Conservation (phyloP, 2,888 invertebrate genomes). For the Ischnura elegans region DNA sequence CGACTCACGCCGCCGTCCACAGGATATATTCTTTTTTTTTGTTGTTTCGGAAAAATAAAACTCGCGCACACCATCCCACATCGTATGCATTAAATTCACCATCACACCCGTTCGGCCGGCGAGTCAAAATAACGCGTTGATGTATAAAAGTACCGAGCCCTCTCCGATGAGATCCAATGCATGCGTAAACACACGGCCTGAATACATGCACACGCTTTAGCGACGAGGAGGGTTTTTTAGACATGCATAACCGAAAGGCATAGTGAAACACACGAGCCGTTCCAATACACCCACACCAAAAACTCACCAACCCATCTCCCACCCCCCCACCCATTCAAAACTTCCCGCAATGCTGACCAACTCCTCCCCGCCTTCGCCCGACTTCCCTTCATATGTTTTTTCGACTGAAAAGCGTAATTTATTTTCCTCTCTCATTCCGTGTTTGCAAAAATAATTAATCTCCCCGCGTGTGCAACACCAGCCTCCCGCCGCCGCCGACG, state of each 20-base stretch:
- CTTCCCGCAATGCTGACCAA: not conserved
- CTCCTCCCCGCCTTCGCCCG: not conserved
- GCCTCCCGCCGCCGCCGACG: not conserved
- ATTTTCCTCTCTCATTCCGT: constrained; percentile 62
- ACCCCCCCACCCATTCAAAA: not conserved
- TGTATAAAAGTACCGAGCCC: not conserved
- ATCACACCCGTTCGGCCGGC: constrained; percentile 2
- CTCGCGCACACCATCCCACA: not conserved
- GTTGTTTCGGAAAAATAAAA: not conserved
- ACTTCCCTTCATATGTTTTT: constrained; percentile 41
- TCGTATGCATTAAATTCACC: constrained; percentile 18
- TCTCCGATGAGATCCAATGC: constrained; percentile 37
- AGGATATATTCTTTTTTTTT: not conserved
- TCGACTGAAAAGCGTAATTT: constrained; percentile 45
- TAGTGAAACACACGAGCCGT: not conserved
- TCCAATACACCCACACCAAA: not conserved
- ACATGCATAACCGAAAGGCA: constrained; percentile 31
- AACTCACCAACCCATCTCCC: not conserved
- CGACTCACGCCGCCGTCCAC: not conserved
- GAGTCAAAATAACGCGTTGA: constrained; percentile 36
- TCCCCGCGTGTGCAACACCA: not conserved
- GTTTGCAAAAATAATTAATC: constrained; percentile 65
- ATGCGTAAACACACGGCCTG: constrained; percentile 42
- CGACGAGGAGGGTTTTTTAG: constrained; percentile 4
- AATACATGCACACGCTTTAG: constrained; percentile 25